These are phyloP conservation scores for Phortica okadai DNA, from an alignment of 2,888 invertebrate genomes.

Conservation along the genomic window DNA sequence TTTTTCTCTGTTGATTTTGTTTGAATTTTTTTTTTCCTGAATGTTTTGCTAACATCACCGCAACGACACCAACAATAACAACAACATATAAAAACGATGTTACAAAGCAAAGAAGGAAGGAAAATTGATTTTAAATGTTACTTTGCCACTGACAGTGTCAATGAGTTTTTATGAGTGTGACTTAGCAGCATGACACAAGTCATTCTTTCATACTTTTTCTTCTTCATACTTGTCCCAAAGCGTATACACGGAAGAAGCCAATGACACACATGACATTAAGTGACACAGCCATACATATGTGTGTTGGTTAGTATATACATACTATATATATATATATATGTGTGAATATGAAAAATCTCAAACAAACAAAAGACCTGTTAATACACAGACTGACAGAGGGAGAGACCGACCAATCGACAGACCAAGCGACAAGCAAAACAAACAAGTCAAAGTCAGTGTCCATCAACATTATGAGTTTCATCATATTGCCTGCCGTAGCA, in stretches of 20 bases:
- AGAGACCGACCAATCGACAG: constrained; percentile 36
- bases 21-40: not conserved
- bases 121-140: constrained; percentile 66
- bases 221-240: not conserved
- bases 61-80: constrained; percentile 11
- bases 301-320: constrained; percentile 46
- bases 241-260: not conserved
- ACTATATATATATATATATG: constrained; percentile 36
- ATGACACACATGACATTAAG: constrained; percentile 58
- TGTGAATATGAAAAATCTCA: constrained; percentile 23
- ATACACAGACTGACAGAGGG: constrained; percentile 34
- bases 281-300: constrained; percentile 58
- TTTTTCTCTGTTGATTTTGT: not conserved
- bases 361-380: constrained; percentile 24
- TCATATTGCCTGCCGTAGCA: constrained; percentile 34
- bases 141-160: constrained; percentile 51
- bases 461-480: constrained; percentile 66
- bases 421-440: not conserved
- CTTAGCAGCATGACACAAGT: constrained; percentile 21
- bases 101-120: constrained; percentile 26
- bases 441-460: constrained; percentile 68
- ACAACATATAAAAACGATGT: not conserved
- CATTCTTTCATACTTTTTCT: not conserved
- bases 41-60: not conserved
- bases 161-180: constrained; percentile 48